Percentiles rank a stretch among this genome's conserved stretches.
Conservation (phyloP, 1,140 invertebrate genomes). For the Caenorhabditis elegans region WBcel235 BX284602.5:1132001-1132500, state of each 20-base stretch:
- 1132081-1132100: background rate
- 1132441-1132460: constrained; percentile 56
- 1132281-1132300: background rate
- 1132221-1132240: background rate
- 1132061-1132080: background rate
- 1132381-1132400: constrained; percentile 64
- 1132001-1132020: background rate
- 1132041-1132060: background rate
- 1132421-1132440: constrained; percentile 59
- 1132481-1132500: constrained; percentile 18
- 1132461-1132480: constrained; percentile 19
- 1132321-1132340: too few relatives aligned
- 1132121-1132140: background rate
- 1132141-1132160: background rate
- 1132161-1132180: too few relatives aligned
- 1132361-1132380: constrained; percentile 62
- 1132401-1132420: constrained; percentile 59
- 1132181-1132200: too few relatives aligned
- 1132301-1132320: too few relatives aligned
- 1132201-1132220: too few relatives aligned
- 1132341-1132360: too few relatives aligned
- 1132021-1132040: background rate
- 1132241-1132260: background rate
- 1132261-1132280: too few relatives aligned
- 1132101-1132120: background rate